Conservation (phyloP, 2,113 vertebrate genomes). For the Toxostoma redivivum region DNA sequence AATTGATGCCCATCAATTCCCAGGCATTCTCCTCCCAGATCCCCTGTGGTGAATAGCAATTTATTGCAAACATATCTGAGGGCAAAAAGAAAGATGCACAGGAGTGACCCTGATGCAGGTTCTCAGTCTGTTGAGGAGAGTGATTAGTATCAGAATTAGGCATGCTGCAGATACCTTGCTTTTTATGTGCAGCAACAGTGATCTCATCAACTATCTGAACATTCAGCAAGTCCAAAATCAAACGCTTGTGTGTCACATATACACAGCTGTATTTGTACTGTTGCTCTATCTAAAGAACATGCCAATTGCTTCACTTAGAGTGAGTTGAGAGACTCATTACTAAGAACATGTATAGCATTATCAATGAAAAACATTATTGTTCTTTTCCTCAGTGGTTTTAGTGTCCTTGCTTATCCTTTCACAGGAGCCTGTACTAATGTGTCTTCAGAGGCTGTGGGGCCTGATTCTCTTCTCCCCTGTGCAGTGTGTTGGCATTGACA, state of each 20-base stretch:
- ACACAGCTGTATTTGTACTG: conserved; percentile 69
- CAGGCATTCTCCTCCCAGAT: background rate
- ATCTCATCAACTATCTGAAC: conserved; percentile 61
- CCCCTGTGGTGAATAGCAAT: conserved; percentile 5
- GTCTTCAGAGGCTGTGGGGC: background rate
- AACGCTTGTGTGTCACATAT: conserved; percentile 56
- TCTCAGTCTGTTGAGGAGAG: background rate
- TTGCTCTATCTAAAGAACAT: conserved; percentile 65
- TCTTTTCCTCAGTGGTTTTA: conserved; percentile 43
- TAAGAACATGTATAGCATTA: conserved; percentile 65
- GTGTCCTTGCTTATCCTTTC: conserved; percentile 48
- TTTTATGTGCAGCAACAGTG: conserved; percentile 20
- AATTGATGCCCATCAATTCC: conserved; percentile 34
- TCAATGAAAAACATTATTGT: conserved; percentile 63
- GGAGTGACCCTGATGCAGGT: background rate
- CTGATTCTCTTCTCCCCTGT: background rate
- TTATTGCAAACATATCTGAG: background rate
- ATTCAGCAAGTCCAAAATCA: conserved; percentile 68
- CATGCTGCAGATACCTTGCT: conserved; percentile 25
- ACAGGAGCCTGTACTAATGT: background rate
- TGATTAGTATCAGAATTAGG: background rate
- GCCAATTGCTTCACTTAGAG: conserved; percentile 62
- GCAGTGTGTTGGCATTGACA: background rate
- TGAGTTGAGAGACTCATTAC: conserved; percentile 58
- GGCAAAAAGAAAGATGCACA: background rate